phyloP scores from a whole-genome alignment of 2,888 invertebrate species.

The Coelopa pilipes region DNA sequence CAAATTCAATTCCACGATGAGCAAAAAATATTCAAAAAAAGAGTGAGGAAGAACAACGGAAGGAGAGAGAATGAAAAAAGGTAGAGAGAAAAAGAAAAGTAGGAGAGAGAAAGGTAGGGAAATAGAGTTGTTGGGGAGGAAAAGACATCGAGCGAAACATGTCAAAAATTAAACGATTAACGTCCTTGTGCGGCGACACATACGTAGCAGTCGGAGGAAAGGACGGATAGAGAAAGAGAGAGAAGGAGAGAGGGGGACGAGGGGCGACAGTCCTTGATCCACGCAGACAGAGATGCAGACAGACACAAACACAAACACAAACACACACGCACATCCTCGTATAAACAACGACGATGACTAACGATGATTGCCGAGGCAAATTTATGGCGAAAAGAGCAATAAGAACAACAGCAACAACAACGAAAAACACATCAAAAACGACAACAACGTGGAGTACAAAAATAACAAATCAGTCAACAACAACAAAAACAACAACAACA shows the following conservation, averaged over 20 bases:
- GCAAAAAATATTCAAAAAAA: slow-evolving; percentile 8
- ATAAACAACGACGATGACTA: slow-evolving; percentile 19
- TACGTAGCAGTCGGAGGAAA: too few relatives aligned
- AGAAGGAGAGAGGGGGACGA: not conserved
- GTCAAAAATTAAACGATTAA: slow-evolving; percentile 27
- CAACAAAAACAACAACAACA: slow-evolving; percentile 27
- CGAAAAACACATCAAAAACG: slow-evolving; percentile 26
- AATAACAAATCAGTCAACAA: not conserved
- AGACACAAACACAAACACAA: not conserved
- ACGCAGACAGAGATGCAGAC: slow-evolving; percentile 1
- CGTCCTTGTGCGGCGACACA: slow-evolving; percentile 14
- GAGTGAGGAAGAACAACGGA: not conserved
- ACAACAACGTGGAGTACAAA: not conserved
- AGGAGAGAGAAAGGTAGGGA: not conserved
- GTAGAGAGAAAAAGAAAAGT: slow-evolving; percentile 7
- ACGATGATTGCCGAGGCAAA: slow-evolving; percentile 29
- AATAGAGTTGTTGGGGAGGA: not conserved
- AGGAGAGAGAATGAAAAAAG: not conserved
- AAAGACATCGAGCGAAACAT: not conserved
- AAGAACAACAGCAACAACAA: slow-evolving; percentile 4
- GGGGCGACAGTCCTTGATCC: not conserved
- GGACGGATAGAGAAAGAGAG: not conserved
- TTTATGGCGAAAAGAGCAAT: slow-evolving; percentile 17
- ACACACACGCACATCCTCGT: not conserved
- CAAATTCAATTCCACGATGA: slow-evolving; percentile 9